Evolutionary conservation across 2,797 vertebrate genomes (phyloP), one percentile per base, ranked within the genome.

Genomic region (Galagoides demidoff): DNA sequence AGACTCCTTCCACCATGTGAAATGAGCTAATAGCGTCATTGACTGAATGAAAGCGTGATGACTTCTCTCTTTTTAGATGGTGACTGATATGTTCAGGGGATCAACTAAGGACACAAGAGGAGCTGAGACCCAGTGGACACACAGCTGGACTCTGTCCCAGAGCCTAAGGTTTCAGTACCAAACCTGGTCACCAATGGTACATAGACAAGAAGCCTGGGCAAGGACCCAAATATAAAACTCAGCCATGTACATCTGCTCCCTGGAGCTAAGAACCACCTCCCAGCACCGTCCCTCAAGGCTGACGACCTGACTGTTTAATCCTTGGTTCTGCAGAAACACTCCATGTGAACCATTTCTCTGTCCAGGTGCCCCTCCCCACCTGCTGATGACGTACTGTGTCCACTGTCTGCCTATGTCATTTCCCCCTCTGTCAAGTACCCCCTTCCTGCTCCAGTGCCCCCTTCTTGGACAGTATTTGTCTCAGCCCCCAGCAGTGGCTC

Each of bases 161-260:
- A 82, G 49, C 23, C 12, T 7, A 68, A 85, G 52, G 29, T n/a
- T 43, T 68, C 12, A 59, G 31, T 39, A n/a, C 17, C 57, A 25
- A 27, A 16, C 37, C 11, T 29, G 17, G 57, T 37, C 43, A 37
- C 10, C 12, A 12, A 16, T 5, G 31, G 23, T 19, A 22, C 13
- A 3, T 3, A 8, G 1, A 3, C 14, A 39, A 43, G 49, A 76
- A 90, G 55, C 23, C 12, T 7, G 39, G 11, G 31, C 0, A 0
- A 86, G 23, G 37, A 10, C 4, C 2, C 27, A 3, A 22, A 17
- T 66, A 0, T 63, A 37, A 70, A 31, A 34, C 9, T 39, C 31
- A 81, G 45, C 7, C 25, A 6, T 14, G 20, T 13, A n/a, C 13
- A 55, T 63, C 29, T 78, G 31, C 49, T 89, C 31, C 27, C 10